These are phyloP conservation scores for Monochamus saltuarius DNA, from an alignment of 1,140 invertebrate species.

Conservation along the genomic window DNA sequence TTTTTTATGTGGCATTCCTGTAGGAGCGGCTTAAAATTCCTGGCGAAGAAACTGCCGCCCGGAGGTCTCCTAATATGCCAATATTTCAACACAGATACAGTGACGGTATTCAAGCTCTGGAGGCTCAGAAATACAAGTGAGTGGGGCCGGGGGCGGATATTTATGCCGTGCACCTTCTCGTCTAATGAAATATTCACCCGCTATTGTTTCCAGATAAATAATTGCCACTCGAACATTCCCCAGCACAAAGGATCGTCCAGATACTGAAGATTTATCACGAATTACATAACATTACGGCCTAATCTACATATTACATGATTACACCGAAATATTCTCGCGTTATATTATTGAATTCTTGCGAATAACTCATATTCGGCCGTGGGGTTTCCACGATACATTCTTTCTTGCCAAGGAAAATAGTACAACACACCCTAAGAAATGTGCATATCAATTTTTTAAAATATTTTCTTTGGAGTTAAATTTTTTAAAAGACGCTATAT, in stretches of 20 bases:
- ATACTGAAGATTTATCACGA: conserved; percentile 33
- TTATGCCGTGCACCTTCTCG: conserved; percentile 20
- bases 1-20: too few relatives aligned
- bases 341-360: background rate
- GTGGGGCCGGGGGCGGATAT: conserved; percentile 9
- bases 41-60: too few relatives aligned
- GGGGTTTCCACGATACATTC: too few relatives aligned
- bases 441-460: too few relatives aligned
- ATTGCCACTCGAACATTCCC: conserved; percentile 40
- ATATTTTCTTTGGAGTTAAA: too few relatives aligned
- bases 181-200: conserved; percentile 38
- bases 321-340: conserved; percentile 3
- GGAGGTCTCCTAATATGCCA: conserved; percentile 16
- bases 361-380: background rate
- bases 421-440: too few relatives aligned
- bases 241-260: conserved; percentile 34
- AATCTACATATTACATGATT: conserved; percentile 18
- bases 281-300: conserved; percentile 31
- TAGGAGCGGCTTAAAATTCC: too few relatives aligned
- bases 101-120: conserved; percentile 16
- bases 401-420: too few relatives aligned
- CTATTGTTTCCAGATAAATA: conserved; percentile 42
- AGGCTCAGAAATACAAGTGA: conserved; percentile 15
- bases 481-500: too few relatives aligned
- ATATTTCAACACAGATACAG: conserved; percentile 13